Base-by-base conservation (phyloP, 2,113 vertebrate genomes). In the Megaleporinus macrocephalus region DNA sequence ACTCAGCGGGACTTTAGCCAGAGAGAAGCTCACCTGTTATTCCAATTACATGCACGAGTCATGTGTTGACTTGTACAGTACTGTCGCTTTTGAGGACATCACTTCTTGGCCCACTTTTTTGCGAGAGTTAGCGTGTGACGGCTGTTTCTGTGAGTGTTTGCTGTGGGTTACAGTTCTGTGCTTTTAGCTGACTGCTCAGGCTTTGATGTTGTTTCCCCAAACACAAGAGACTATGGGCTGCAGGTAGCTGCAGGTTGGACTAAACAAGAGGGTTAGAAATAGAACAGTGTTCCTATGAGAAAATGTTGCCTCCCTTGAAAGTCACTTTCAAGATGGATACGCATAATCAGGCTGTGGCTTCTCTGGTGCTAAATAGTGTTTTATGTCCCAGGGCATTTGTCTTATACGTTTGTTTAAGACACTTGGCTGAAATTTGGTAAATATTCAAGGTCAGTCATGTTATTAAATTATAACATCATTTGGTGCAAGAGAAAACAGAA, bases 111-210 rank as follows among this genome's bases (percentile, higher is more conserved):
- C 18, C 63, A 59, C 62, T 49, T 59, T 3, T 68, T 57, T 81
- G 61, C 33, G 16, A 15, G 29, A 63, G 73, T 76, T 74, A 63
- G 53, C 47, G 30, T 82, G 80, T 82, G 57, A 71, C 62, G 79
- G 26, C 24, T 16, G 22, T 76, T 73, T 65, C 24, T 30, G 57
- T 57, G n/a, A 61, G 22, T 83, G 77, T 86, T 86, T 86, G 71
- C 59, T 86, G 59, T 77, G 79, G 84, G 82, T 83, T 83, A 33
- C 68, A 61, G 27, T 33, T 62, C 68, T 53, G 47, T 83, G 78
- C 49, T 80, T 86, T 83, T 86, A 83, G 84, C 80, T 80, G 84
- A 85, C 77, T 72, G 47, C 33, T 44, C 49, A 65, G 24, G 6
- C 61, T 20, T 51, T 55, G 15, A 16, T 85, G 79, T 76, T 85